Evolutionary conservation across 1,140 invertebrate genomes (phyloP), one percentile per base, ranked within the genome.

Genomic region (Tetranychus cinnabarinus): DNA sequence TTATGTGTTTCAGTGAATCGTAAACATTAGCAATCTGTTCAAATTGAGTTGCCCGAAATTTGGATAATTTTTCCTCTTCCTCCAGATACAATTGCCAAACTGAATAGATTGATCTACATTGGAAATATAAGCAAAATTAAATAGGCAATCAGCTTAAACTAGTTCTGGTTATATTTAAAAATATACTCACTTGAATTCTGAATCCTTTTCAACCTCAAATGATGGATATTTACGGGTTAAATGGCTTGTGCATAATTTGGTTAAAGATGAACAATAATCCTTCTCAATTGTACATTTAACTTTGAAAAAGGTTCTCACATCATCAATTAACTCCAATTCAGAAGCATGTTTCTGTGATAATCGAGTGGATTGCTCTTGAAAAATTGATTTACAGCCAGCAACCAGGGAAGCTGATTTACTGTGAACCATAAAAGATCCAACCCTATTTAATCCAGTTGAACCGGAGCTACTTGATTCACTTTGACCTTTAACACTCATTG

Each of bases 71-170:
- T 69, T 96, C 90, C 69, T 91, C 91, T 73, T 96, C 90, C 71
- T 95, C 89, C 63, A 96, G 74, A 0, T 96, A 85, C 0, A 85
- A 87, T 65, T 86, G 78, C 91, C 91, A 96, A 15, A 95, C 88
- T 66, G 85, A 88, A 83, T 88, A 90, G 79, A 93, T 89, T 68
- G 61, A 48, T 47, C 61, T 65, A 45, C n/a, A 23, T 58, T 7
- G 50, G 13, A 46, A 12, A 23, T 33, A 60, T 13, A 56, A 59
- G n/a, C 23, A 61, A 61, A 55, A 8, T 39, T 12, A 55, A 47
- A 57, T 13, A 62, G n/a, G 34, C 33, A 31, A n/a, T 56, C 34
- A 8, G 37, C 23, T 37, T 42, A 42, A 42, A 12, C 13, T 1
- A 42, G 39, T 47, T 15, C 13, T 61, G 34, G 13, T 55, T 7